Conservation (phyloP, 2,888 invertebrate species). For the Seira sanloemensis region DNA sequence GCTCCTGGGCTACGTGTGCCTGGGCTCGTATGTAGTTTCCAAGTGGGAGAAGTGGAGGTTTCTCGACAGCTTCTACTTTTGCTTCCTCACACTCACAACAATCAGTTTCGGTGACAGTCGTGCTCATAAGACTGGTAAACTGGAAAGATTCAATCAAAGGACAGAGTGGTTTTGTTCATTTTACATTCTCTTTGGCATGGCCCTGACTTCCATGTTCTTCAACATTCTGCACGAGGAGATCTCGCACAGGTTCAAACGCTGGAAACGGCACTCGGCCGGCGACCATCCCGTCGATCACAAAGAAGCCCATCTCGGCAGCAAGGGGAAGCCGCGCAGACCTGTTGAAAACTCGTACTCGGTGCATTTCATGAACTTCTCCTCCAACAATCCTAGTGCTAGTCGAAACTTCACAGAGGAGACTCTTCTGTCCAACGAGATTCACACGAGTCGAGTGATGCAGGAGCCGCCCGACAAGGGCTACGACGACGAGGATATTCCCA, state of each 20-base stretch:
- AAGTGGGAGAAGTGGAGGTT: constrained; percentile 79
- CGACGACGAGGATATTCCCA: constrained; percentile 71
- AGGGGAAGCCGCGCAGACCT: constrained; percentile 69
- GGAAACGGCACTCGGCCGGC: constrained; percentile 67
- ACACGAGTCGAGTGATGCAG: constrained; percentile 65
- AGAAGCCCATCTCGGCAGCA: constrained; percentile 57
- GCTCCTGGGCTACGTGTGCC: constrained; percentile 87
- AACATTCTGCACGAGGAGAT: constrained; percentile 93
- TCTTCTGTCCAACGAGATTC: constrained; percentile 72
- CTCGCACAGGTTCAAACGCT: constrained; percentile 85
- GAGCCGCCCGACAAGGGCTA: constrained; percentile 64
- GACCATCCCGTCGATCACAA: constrained; percentile 61
- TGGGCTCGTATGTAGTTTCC: constrained; percentile 78
- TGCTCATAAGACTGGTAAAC: constrained; percentile 70
- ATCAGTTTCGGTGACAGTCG: constrained; percentile 88
- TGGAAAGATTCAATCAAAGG: constrained; percentile 76
- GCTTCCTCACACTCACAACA: constrained; percentile 77
- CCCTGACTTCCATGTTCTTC: constrained; percentile 92
- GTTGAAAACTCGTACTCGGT: constrained; percentile 73
- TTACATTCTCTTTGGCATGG: constrained; percentile 91
- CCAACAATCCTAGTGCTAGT: constrained; percentile 67
- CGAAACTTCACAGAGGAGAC: constrained; percentile 72
- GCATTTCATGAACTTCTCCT: constrained; percentile 73
- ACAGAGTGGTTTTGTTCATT: constrained; percentile 93
- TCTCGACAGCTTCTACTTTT: constrained; percentile 77